Evolutionary conservation across 2,888 invertebrate genomes (phyloP).

Genomic region (Eupeodes luniger): DNA sequence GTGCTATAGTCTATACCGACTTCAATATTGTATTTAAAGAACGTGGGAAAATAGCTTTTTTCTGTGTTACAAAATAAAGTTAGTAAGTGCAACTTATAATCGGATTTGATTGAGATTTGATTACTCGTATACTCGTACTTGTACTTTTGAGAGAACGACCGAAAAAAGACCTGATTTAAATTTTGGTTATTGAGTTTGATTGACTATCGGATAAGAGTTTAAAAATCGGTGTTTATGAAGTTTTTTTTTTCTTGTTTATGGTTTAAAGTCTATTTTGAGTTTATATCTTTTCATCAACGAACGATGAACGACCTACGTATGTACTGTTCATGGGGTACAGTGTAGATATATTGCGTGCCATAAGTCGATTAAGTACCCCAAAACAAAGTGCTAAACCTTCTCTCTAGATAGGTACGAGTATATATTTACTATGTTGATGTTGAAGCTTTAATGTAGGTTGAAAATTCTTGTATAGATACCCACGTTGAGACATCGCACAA

Average conservation of each 20-base stretch:
- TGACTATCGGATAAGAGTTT: conserved; percentile 2
- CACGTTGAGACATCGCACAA: conserved; percentile 3
- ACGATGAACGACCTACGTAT: conserved; percentile 30
- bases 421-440: not conserved
- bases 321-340: not conserved
- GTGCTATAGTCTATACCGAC: not conserved
- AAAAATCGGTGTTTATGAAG: not conserved
- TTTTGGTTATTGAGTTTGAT: conserved; percentile 10
- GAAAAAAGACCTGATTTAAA: not conserved
- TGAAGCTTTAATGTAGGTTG: conserved; percentile 39
- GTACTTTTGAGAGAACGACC: not conserved
- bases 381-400: conserved; percentile 32
- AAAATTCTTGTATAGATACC: conserved; percentile 40
- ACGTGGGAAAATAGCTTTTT: conserved; percentile 31
- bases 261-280: conserved; percentile 26
- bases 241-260: not conserved
- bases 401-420: not conserved
- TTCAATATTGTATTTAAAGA: conserved; percentile 12
- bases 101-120: conserved; percentile 2
- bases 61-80: not conserved
- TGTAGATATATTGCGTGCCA: conserved; percentile 9
- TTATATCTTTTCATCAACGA: conserved; percentile 14
- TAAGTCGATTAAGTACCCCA: conserved; percentile 15
- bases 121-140: not conserved
- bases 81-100: conserved; percentile 24